phyloP scores from a whole-genome alignment of 2,113 vertebrate species.

The Bufo gargarizans region DNA sequence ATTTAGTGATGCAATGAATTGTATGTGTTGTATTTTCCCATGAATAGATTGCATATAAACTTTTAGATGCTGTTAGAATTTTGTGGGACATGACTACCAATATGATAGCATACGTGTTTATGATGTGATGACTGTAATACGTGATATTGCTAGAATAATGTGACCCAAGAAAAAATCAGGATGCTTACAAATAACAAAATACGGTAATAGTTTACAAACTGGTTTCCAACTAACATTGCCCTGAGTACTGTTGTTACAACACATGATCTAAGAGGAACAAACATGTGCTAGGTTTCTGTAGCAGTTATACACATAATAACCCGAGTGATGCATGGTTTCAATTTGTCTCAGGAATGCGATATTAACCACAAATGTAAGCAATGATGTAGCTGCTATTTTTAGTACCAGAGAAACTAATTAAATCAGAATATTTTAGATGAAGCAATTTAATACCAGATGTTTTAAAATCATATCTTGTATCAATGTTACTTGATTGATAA shows the following conservation, averaged over 20 bases:
- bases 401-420: slow-evolving; percentile 7
- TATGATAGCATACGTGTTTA: slow-evolving; percentile 12
- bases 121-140: slow-evolving; percentile 39
- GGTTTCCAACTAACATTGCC: neutral
- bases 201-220: slow-evolving; percentile 19
- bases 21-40: too few relatives aligned
- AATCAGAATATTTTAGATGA: neutral
- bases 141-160: slow-evolving; percentile 27
- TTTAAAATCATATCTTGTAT: neutral
- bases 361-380: slow-evolving; percentile 42
- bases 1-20: too few relatives aligned
- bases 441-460: slow-evolving; percentile 32
- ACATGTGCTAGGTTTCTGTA: neutral
- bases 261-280: slow-evolving; percentile 5
- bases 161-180: slow-evolving; percentile 23
- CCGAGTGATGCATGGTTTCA: slow-evolving; percentile 19
- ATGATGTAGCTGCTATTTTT: slow-evolving; percentile 29
- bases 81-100: neutral
- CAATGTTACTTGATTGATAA: neutral
- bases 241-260: slow-evolving; percentile 26
- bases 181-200: slow-evolving; percentile 2
- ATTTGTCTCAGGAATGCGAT: slow-evolving; percentile 27
- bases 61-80: too few relatives aligned
- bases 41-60: too few relatives aligned
- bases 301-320: slow-evolving; percentile 2